These are phyloP conservation scores for Nephrotoma appendiculata DNA, from an alignment of 2,888 invertebrate species.

Conservation along the genomic window DNA sequence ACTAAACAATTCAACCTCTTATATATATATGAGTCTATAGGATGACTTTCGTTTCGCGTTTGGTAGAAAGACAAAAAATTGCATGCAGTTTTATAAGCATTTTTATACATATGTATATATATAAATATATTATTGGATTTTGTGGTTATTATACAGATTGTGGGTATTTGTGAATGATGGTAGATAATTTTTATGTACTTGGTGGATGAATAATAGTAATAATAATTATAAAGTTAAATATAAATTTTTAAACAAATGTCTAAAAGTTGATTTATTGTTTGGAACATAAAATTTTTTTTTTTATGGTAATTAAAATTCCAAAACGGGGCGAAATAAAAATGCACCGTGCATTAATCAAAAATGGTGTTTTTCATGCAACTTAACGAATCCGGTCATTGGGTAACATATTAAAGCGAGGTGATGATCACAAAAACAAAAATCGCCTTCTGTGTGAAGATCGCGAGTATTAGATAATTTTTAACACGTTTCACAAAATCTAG, in stretches of 20 bases:
- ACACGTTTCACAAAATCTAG: too few species aligned
- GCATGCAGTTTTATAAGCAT: neutral
- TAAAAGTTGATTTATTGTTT: neutral
- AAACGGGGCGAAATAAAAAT: neutral
- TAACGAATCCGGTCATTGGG: too few species aligned
- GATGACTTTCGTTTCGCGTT: neutral
- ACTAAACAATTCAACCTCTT: neutral
- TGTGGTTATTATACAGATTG: neutral
- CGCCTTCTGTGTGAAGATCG: neutral
- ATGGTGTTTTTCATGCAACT: neutral
- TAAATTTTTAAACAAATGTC: neutral
- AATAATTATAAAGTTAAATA: neutral
- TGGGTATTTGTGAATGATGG: neutral
- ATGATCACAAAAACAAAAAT: neutral
- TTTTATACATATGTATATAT: neutral
- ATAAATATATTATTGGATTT: neutral
- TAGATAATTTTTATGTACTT: neutral
- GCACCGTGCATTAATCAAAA: neutral
- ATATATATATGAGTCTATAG: neutral
- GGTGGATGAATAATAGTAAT: neutral
- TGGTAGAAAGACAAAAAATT: neutral
- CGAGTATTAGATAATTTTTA: neutral
- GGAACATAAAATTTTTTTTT: neutral
- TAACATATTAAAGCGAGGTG: neutral
- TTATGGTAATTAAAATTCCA: neutral